Percentiles rank a stretch among this genome's conserved stretches.
Evolutionary conservation across 2,888 invertebrate genomes (phyloP).

Genomic region (Metopia argyrocephala): DNA sequence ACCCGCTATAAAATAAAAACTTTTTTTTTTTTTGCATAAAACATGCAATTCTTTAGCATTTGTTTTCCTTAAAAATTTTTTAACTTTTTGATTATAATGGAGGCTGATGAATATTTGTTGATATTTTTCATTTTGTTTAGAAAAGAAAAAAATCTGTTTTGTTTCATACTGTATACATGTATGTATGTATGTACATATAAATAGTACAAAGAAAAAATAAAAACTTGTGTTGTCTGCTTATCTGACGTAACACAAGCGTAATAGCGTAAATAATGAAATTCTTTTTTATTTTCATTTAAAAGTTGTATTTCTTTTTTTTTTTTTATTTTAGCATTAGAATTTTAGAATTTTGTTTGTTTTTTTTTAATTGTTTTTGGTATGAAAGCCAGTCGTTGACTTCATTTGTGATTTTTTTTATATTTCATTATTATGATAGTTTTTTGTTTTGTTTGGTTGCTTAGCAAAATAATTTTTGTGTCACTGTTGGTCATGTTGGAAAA

Average conservation of each 20-base stretch:
- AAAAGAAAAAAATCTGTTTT: slow-evolving; percentile 5
- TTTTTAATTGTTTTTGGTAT: neutral
- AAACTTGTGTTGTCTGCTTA: neutral
- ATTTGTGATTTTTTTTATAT: neutral
- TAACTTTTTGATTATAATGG: neutral
- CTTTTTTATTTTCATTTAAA: slow-evolving; percentile 19
- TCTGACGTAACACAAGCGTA: slow-evolving; percentile 21
- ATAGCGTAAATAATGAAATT: slow-evolving; percentile 27
- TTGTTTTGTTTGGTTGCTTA: slow-evolving; percentile 20
- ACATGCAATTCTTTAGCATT: no score
- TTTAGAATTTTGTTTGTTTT: slow-evolving; percentile 11
- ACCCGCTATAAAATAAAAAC: neutral
- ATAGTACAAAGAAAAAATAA: no score
- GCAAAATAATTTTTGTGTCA: slow-evolving; percentile 7
- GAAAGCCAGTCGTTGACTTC: slow-evolving; percentile 54
- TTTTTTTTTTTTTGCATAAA: neutral
- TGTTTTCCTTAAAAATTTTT: slow-evolving; percentile 1
- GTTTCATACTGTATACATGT: no score
- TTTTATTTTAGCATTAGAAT: neutral
- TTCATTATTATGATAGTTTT: neutral
- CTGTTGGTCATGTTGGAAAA: slow-evolving; percentile 46
- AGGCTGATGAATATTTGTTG: slow-evolving; percentile 2
- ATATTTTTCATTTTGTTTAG: slow-evolving; percentile 33
- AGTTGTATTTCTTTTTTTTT: neutral
- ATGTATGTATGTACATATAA: neutral